phyloP scores from a whole-genome alignment of 2,888 invertebrate species.

The Dolichomitus sp. region DNA sequence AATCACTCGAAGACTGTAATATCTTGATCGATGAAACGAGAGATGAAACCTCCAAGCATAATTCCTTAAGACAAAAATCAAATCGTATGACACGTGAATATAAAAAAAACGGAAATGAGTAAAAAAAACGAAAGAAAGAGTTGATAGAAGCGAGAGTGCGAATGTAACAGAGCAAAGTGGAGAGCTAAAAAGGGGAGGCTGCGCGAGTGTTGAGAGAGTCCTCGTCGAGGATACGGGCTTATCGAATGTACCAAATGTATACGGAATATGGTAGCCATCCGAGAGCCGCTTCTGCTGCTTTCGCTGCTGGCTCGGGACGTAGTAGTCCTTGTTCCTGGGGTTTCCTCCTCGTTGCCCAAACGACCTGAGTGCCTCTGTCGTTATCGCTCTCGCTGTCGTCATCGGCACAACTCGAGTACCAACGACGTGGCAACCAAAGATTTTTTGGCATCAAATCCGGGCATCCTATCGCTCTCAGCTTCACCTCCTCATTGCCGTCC shows the following conservation, averaged over 20 bases:
- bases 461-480: not conserved
- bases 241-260: conserved; percentile 54
- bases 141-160: conserved; percentile 6
- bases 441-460: conserved; percentile 2
- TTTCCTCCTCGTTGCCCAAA: conserved; percentile 45
- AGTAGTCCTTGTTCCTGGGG: conserved; percentile 33
- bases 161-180: conserved; percentile 46
- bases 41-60: conserved; percentile 41
- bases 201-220: conserved; percentile 63
- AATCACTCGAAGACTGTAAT: conserved; percentile 24
- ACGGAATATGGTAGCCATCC: conserved; percentile 65
- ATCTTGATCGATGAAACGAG: conserved; percentile 62
- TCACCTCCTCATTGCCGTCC: conserved; percentile 8
- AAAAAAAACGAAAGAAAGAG: conserved; percentile 15
- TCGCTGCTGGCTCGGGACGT: conserved; percentile 49
- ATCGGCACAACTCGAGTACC: not conserved
- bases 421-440: conserved; percentile 4
- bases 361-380: conserved; percentile 40
- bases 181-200: conserved; percentile 54
- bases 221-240: conserved; percentile 22
- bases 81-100: not conserved
- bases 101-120: not conserved
- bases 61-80: conserved; percentile 25
- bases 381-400: conserved; percentile 2
- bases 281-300: conserved; percentile 54